A percentile compares a stretch with the other conserved stretches of the same genome.
These are phyloP conservation scores for Lochmaea capreae DNA, from an alignment of 2,888 invertebrate species.

Conservation along the genomic window DNA sequence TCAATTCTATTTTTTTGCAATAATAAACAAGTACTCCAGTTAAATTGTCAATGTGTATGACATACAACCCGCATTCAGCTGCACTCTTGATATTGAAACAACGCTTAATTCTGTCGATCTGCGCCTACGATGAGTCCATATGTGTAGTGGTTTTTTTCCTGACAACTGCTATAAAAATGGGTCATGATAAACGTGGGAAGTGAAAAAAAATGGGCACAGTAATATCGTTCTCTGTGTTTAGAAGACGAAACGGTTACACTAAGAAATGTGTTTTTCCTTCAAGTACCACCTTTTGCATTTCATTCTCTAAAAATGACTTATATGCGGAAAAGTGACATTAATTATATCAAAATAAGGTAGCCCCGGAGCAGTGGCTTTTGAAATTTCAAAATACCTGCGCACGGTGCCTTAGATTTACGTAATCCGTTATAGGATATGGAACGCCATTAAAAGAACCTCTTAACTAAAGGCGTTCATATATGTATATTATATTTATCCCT, in stretches of 20 bases:
- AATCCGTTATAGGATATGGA: too few species aligned
- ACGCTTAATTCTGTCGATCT: constrained; percentile 23
- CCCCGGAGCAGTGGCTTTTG: too few species aligned
- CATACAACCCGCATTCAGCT: constrained; percentile 27
- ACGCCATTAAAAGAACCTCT: too few species aligned
- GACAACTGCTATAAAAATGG: constrained; percentile 25
- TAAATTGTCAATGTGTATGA: constrained; percentile 41
- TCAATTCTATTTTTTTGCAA: background rate
- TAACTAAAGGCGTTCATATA: too few species aligned
- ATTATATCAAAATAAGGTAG: too few species aligned
- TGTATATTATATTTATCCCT: too few species aligned
- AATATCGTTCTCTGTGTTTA: background rate
- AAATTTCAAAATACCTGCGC: too few species aligned
- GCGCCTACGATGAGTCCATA: constrained; percentile 26
- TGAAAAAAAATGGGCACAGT: constrained; percentile 8
- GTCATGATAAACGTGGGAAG: constrained; percentile 34
- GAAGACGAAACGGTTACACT: background rate
- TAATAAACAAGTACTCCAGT: constrained; percentile 5
- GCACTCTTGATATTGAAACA: constrained; percentile 18
- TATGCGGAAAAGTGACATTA: background rate
- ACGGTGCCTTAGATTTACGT: too few species aligned
- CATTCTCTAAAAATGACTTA: too few species aligned
- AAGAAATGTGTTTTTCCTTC: background rate
- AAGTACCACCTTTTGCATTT: too few species aligned
- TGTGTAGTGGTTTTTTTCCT: constrained; percentile 20